Base-by-base conservation (phyloP, 2,797 vertebrate genomes). In the Lithobates sylvaticus region DNA sequence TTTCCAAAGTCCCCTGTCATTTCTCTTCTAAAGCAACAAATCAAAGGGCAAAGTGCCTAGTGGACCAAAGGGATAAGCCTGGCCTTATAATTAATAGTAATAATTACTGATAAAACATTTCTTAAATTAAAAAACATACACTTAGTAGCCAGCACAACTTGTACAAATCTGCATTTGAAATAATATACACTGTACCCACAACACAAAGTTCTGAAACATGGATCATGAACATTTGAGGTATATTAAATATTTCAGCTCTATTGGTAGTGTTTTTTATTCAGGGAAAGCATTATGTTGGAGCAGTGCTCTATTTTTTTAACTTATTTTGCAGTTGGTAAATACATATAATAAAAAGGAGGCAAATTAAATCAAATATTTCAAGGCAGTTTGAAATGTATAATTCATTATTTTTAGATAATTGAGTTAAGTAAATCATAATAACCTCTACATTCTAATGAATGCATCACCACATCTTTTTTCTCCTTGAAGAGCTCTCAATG, bases 391-490 rank as follows among this genome's bases (percentile, higher is more conserved):
- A 75, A 68, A 83, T 50, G 72, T 76, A 50, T 65, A 76, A 68
- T 76, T 83, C 42, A 83, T 83, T 83, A 83, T 76, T 83, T 78
- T 50, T 39, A 76, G 68, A 83, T 68, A 69, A 76, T 34, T 26
- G 44, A 68, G 58, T 47, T 83, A 74, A 65, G 72, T 83, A 83
- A 83, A 34, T 76, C 39, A 83, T 54, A 83, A 83, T 76, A 76
- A 76, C 81, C 81, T 83, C 72, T 83, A 74, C 61, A 39, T 29
- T 83, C 39, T 83, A 83, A 83, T 83, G 61, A 83, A 83, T 69
- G 64, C 73, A 69, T 32, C 50, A 72, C 27, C 72, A 69, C 72
- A 76, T 76, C 65, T 50, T 67, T 67, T 76, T 83, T 76, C 26
- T 83, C 61, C 72, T 76, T 76, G 72, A 83, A 76, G 58, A 83